phyloP scores from a whole-genome alignment of 2,113 vertebrate species.

The Poeciliopsis retropinna region DNA sequence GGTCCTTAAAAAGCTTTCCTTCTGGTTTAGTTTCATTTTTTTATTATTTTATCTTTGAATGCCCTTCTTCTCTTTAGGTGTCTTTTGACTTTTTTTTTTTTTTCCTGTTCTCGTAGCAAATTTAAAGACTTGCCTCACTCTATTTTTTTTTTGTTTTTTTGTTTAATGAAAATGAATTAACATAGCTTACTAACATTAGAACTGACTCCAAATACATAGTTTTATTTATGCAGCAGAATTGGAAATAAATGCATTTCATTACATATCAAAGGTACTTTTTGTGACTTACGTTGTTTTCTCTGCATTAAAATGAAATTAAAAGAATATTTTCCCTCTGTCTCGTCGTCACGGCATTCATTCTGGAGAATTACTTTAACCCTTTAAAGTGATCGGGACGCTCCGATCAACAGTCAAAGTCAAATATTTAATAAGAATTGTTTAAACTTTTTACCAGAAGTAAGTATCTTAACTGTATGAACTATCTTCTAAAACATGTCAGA shows the following conservation, averaged over 20 bases:
- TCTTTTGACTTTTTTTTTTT: constrained; percentile 34
- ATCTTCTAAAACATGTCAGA: background rate
- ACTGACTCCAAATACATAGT: background rate
- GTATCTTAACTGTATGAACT: too few species aligned
- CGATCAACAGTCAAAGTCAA: background rate
- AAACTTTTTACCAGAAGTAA: background rate
- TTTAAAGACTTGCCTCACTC: background rate
- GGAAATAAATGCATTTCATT: background rate
- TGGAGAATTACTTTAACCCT: background rate
- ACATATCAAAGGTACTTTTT: background rate
- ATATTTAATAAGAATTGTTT: background rate
- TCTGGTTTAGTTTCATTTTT: constrained; percentile 28
- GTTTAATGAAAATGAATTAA: background rate
- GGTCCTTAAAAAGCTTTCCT: constrained; percentile 29
- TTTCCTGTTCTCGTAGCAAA: constrained; percentile 19
- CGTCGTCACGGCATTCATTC: background rate
- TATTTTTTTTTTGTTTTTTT: background rate
- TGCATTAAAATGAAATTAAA: constrained; percentile 1
- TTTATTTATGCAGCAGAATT: constrained; percentile 1
- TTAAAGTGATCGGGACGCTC: too few species aligned
- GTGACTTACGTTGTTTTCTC: background rate
- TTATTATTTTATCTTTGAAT: background rate
- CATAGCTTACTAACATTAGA: background rate
- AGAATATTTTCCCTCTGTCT: background rate
- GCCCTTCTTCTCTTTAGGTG: constrained; percentile 8